phyloP scores from a whole-genome alignment of 2,113 vertebrate genomes.

The Sphyrna mokarran region DNA sequence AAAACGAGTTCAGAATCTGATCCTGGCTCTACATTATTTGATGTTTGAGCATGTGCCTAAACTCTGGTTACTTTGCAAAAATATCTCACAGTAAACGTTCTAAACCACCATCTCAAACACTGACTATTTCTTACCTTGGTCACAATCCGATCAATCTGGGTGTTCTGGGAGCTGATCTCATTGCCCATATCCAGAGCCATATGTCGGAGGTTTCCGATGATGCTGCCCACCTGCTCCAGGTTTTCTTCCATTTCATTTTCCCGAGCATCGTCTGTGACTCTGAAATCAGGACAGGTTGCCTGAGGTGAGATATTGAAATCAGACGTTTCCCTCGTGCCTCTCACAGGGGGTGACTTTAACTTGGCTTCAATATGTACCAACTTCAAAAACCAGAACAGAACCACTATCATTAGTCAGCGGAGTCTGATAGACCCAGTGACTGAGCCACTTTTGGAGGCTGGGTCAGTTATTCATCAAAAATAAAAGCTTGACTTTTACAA shows the following conservation, averaged over 20 bases:
- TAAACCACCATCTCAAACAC: background rate
- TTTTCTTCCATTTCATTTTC: constrained; percentile 77
- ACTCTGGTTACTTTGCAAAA: no score
- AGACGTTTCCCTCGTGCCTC: background rate
- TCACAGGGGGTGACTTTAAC: background rate
- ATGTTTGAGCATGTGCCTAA: background rate
- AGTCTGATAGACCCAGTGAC: background rate
- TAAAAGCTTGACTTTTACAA: background rate
- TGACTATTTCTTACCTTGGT: constrained; percentile 51
- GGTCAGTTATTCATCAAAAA: background rate
- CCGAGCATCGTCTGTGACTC: constrained; percentile 60
- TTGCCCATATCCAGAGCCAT: constrained; percentile 71
- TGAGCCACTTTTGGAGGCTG: background rate
- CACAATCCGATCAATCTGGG: constrained; percentile 55
- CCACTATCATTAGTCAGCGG: background rate
- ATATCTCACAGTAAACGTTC: background rate
- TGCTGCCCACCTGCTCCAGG: constrained; percentile 63
- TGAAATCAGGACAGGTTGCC: constrained; percentile 41
- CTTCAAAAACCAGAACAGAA: background rate
- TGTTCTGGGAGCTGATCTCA: constrained; percentile 66
- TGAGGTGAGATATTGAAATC: background rate
- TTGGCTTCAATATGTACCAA: background rate
- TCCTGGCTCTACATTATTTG: background rate
- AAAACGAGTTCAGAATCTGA: background rate
- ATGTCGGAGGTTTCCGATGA: constrained; percentile 64